Base-by-base conservation (phyloP, 2,797 vertebrate species). In the Amblyopsis hoosieri region DNA sequence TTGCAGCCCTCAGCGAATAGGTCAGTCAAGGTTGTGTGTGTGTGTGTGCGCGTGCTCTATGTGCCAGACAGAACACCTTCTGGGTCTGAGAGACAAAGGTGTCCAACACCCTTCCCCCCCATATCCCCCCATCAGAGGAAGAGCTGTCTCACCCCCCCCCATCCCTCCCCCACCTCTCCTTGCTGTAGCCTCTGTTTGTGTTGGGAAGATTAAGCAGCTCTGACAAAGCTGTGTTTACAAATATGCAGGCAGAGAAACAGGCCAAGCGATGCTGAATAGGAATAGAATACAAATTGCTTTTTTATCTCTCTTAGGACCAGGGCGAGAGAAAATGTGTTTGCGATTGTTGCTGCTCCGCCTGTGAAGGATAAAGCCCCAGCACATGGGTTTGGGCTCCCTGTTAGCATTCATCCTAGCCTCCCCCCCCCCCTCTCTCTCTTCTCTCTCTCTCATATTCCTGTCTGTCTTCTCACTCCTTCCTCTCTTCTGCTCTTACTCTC, bases 211-310 rank as follows among this genome's bases (percentile, higher is more conserved):
- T 93, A 93, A 92, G 90, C 89, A 87, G 87, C 90, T 93, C 91
- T 90, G 89, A 93, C 91, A 92, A 91, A 88, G 86, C 89, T 89
- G 88, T 93, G 91, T 93, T 94, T 94, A 93, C 91, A 93, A 93
- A 93, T 91, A 92, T 91, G 90, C 90, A 91, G 90, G 90, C 89
- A 91, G 91, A 90, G 91, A 91, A 92, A 92, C 91, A 93, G 91
- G 87, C 91, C 90, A 91, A 91, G 89, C 89, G 86, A 86, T 82
- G 85, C 89, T 91, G 91, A 90, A 93, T 90, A 92, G 91, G 92
- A 93, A 91, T 92, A 84, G 91, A 93, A 93, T 93, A 93, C 92
- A 93, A 93, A 94, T 92, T 90, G 90, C 89, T 92, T 92, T 93
- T 93, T 93, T 94, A 93, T 93, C 93, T 93, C 90, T 90, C 88